Evolutionary conservation across 2,113 vertebrate species (phyloP), one percentile per base, ranked within the genome.

Genomic region (Scophthalmus maximus): DNA sequence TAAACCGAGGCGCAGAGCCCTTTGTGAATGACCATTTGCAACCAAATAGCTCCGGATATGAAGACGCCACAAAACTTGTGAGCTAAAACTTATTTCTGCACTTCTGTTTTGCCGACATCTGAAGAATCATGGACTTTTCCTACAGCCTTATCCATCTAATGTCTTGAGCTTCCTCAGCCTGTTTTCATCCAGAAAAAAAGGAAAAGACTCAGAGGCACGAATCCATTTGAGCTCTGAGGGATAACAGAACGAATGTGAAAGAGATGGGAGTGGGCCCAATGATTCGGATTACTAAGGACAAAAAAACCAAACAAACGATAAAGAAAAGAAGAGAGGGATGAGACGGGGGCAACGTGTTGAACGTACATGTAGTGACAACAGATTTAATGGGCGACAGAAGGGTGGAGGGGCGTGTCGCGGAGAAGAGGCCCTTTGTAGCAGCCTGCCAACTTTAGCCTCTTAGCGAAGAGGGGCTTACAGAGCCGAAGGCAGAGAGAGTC

Each of bases 361-460:
- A 67, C 66, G 36, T 55, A 30, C 32, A 49, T 36, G 40, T 25
- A 67, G 52, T 67, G 62, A 81, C 65, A 73, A 69, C 40, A 62
- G 67, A 84, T 73, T 76, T 68, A 84, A 84, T 77, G 73, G 68
- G 57, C 38, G 25, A 40, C 36, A 22, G 68, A 67, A 64, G 59
- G 79, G 47, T 69, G 38, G 52, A 72, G 76, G 67, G 74, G 44
- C 57, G 73, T 44, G 62, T n/a, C 25, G 64, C 30, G 29, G 47
- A 84, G 65, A 83, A 50, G 49, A 15, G 1, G 61, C 44, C 17
- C 72, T 87, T 85, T 89, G 89, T 88, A 58, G n/a, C 62, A 34
- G 36, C 79, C 73, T 79, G 83, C 85, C 79, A 88, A 73, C 83
- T 77, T 83, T 38, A 83, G 83, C 88, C 82, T 90, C 86, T 84